Conservation (phyloP, 1,140 invertebrate genomes). For the Adelges cooleyi region DNA sequence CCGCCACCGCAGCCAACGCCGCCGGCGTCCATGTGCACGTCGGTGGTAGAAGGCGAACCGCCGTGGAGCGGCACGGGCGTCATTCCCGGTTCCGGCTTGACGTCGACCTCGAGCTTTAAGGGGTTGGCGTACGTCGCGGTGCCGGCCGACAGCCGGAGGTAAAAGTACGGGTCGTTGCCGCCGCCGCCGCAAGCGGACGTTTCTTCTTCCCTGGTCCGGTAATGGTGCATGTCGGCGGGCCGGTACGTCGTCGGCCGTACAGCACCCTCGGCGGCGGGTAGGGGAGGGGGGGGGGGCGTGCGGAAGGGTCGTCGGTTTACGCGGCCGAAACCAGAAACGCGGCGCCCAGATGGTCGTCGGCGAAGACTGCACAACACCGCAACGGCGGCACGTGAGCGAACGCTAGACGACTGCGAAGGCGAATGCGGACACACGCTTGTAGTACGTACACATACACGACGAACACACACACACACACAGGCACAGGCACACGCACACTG, state of each 20-base stretch:
- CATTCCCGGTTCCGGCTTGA: background rate
- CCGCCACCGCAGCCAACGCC: background rate
- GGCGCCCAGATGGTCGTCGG: constrained; percentile 17
- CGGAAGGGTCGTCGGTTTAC: too few species aligned
- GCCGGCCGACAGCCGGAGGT: background rate
- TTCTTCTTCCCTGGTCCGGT: constrained; percentile 16
- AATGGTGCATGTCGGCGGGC: constrained; percentile 6
- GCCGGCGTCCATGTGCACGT: background rate
- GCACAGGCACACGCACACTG: background rate
- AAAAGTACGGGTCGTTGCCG: constrained; percentile 4
- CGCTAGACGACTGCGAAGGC: too few species aligned
- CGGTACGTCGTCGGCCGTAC: background rate
- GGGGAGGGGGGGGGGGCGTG: too few species aligned
- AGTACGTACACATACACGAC: background rate
- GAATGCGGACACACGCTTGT: background rate
- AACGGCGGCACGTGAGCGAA: too few species aligned
- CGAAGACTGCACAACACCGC: too few species aligned
- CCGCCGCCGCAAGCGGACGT: background rate
- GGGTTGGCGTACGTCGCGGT: background rate
- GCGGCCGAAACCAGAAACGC: background rate
- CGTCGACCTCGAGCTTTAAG: constrained; percentile 23
- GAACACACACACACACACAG: constrained; percentile 11
- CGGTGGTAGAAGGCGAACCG: background rate
- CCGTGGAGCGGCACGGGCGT: background rate
- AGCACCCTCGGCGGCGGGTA: too few species aligned